Base-by-base conservation (phyloP, 2,113 vertebrate genomes). In the Notarius lentiginosus region DNA sequence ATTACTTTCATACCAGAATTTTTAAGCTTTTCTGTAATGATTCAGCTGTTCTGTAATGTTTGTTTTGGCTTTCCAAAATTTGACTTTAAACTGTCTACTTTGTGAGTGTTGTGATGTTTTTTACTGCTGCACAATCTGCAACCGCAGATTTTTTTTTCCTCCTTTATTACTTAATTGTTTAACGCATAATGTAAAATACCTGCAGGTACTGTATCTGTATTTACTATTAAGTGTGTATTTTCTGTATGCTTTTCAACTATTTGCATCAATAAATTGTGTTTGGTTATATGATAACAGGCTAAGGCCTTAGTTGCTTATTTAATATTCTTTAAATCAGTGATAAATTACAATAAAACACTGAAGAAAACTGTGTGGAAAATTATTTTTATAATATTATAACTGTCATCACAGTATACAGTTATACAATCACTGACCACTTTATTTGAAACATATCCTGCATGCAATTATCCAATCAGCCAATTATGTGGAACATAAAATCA, bases 231-330 rank as follows among this genome's bases (percentile, higher is more conserved):
- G 93, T 95, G 93, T 95, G 96, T 95, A 96, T 96, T 97, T 96
- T 96, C 96, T 96, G 96, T 97, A 96, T 96, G 96, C 96, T 96
- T 97, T 96, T 94, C 94, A 94, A 95, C 94, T 95, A 96, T 93
- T 94, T 96, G 95, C 96, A 96, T 96, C 95, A 96, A 96, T 97
- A 97, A 97, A 97, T 94, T 93, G 95, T 96, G 95, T 95, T 96
- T 94, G 96, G 85, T 90, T 87, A 89, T 87, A 89, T 85, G 85
- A 88, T 8, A 85, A 56, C 60, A 75, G 55, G 20, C 66, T 30
- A 72, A n/a, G 34, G 79, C 81, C 68, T 87, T 84, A 66, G 84
- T 89, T 73, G 84, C 61, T 89, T 85, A 85, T 86, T 86, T 86
- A 51, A 86, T 73, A 82, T 86, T 51, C 56, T 82, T 81, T 86